Base-by-base conservation (phyloP, 1,140 invertebrate genomes). In the Zaprionus ornatus region DNA sequence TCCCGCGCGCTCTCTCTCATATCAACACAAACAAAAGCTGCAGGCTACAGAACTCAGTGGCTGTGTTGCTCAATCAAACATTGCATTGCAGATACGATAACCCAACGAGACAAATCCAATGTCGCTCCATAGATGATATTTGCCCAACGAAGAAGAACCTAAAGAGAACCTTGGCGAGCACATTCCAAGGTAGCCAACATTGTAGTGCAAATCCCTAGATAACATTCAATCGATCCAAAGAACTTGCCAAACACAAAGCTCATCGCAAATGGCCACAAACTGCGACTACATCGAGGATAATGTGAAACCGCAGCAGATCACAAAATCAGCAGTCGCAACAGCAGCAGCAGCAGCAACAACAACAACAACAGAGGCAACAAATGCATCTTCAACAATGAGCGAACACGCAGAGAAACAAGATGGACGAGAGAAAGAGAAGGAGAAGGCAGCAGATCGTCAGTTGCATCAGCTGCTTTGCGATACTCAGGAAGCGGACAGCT, bases 211-310 rank as follows among this genome's bases (percentile, higher is more conserved):
- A 56, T 35, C 48, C 7, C 29, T 19, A 50, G 56, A 54, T 2
- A 57, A 19, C n/a, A 37, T 17, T 15, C 12, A 12, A 37, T 42
- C 23, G 15, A 45, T 64, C 54, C 70, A 74, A 79, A 82, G 69
- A 77, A 23, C 4, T 13, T 56, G 29, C 40, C 40, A 59, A 74
- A 67, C 6, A 67, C 2, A 7, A 40, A 40, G 35, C 50, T 48
- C 60, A 67, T 19, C 3, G 66, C 66, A 81, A 87, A 92, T 92
- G 91, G 91, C 82, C 80, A 91, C 85, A 63, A 87, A 87, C 72
- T 91, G 74, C 63, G 82, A 84, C 45, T 83, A 79, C 42, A 90
- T 83, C 19, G 82, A 91, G 67, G 87, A 90, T 60, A 77, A 77
- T 73, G 77, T 80, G 66, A 85, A 75, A 80, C 80, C 76, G 73